A percentile compares a stretch with the other conserved stretches of the same genome.
phyloP scores from a whole-genome alignment of 2,888 invertebrate species.

The Gymnosoma rotundatum region DNA sequence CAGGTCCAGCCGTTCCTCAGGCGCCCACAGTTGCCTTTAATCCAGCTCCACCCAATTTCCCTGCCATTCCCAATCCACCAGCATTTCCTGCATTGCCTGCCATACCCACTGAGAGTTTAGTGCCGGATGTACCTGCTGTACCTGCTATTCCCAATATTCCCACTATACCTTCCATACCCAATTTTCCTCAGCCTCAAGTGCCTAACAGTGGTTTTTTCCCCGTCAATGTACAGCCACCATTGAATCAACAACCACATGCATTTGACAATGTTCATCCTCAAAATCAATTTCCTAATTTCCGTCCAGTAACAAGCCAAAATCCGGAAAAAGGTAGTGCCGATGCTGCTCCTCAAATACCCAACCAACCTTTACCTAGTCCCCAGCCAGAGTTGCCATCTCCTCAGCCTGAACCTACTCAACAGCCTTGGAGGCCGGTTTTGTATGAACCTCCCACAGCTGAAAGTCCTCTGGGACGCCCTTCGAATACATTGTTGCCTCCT shows the following conservation, averaged over 20 bases:
- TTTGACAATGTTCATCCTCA: slow-evolving; percentile 74
- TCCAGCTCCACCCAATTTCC: slow-evolving; percentile 71
- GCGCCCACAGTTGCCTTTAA: slow-evolving; percentile 66
- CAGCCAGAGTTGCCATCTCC: slow-evolving; percentile 67
- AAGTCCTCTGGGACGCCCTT: slow-evolving; percentile 75
- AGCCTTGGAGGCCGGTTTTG: slow-evolving; percentile 77
- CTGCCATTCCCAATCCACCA: slow-evolving; percentile 71
- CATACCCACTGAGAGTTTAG: slow-evolving; percentile 69
- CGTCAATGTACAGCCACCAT: slow-evolving; percentile 76
- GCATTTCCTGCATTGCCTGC: slow-evolving; percentile 69
- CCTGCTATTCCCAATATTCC: slow-evolving; percentile 72
- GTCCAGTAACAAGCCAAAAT: slow-evolving; percentile 74
- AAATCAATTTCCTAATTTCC: slow-evolving; percentile 75
- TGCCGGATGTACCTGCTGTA: slow-evolving; percentile 72
- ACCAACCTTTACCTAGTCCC: slow-evolving; percentile 67
- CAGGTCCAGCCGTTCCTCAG: slow-evolving; percentile 70
- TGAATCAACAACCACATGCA: slow-evolving; percentile 76
- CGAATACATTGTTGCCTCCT: slow-evolving; percentile 78
- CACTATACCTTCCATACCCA: slow-evolving; percentile 74
- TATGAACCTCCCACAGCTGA: slow-evolving; percentile 72
- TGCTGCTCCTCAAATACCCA: slow-evolving; percentile 79
- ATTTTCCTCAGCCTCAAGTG: slow-evolving; percentile 73
- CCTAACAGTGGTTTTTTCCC: slow-evolving; percentile 69
- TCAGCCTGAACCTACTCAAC: slow-evolving; percentile 72
- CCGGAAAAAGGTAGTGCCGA: slow-evolving; percentile 78